Base-by-base conservation (phyloP, 2,888 invertebrate genomes). In the Ramazzottius varieornatus region DNA sequence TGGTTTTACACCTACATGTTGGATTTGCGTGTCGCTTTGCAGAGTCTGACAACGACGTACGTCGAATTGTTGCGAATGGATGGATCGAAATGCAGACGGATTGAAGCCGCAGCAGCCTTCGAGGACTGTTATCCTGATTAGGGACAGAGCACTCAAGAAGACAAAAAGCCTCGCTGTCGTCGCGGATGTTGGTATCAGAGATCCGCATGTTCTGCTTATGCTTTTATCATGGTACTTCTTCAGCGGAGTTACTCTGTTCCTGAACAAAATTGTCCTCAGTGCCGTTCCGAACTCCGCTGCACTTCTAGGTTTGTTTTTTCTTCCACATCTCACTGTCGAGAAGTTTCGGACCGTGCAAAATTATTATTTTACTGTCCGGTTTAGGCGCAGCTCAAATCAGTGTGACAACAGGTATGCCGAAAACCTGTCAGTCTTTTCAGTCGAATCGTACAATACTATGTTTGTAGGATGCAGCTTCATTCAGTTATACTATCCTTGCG, bases 191-290 rank as follows among this genome's bases (percentile, higher is more conserved):
- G 54, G 54, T 24, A 29, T 54, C 29, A 8, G 54, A 16, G 54
- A 54, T 4, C 54, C 54, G n/a, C 75, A 82, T 71, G 83, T 83
- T 33, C 73, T 83, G 63, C 73, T 81, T 68, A 83, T 83, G 73
- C 75, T 83, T 54, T 73, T 82, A 65, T 74, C 85, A 67, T 85
- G 86, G 85, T 86, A 85, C 72, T 79, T 85, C 72, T 85, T 86
- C 74, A 85, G 85, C 73, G 84, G 83, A 8, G 84, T 83, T 73
- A 86, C 85, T 1, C 77, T 86, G 65, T 85, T 86, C 74, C 77
- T 85, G 67, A 86, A 86, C 76, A 86, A 86, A 73, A 85, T 85
- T 73, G 85, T 86, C 71, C 76, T 86, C 67, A 81, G 83, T 0
- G 84, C 82, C 70, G 79, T 84, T 73, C 80, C 82, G 73, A 85